Percentiles rank a stretch among this genome's conserved stretches.
phyloP scores from a whole-genome alignment of 2,888 invertebrate species.

The Blomia tropicalis region DNA sequence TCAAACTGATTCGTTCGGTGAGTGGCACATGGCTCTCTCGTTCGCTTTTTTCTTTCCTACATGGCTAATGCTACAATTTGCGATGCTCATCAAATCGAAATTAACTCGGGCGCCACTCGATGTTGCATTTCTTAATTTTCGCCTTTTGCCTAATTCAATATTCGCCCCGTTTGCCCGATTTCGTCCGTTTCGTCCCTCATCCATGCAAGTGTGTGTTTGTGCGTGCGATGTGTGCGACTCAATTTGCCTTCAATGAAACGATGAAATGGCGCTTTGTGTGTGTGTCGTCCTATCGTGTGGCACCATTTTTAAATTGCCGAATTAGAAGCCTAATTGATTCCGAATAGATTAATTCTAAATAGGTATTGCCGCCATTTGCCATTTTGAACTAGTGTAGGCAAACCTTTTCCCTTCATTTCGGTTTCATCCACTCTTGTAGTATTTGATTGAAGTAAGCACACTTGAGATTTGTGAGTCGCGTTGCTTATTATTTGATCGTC shows the following conservation, averaged over 20 bases:
- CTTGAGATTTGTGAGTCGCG: too few relatives aligned
- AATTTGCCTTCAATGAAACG: conserved; percentile 5
- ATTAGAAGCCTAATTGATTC: conserved; percentile 12
- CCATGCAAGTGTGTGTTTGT: background rate
- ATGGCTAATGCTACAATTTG: background rate
- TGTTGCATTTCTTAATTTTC: conserved; percentile 8
- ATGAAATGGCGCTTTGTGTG: too few relatives aligned
- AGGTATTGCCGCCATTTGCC: too few relatives aligned
- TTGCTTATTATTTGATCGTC: too few relatives aligned
- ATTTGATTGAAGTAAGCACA: too few relatives aligned
- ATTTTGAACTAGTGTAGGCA: too few relatives aligned
- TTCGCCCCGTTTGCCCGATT: background rate
- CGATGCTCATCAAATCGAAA: conserved; percentile 6
- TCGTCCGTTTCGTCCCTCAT: background rate
- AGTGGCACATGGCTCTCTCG: too few relatives aligned
- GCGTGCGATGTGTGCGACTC: background rate
- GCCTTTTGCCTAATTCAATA: conserved; percentile 5
- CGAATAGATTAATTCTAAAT: conserved; percentile 5
- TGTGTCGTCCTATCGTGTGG: background rate
- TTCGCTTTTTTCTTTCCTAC: too few relatives aligned
- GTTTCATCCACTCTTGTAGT: too few relatives aligned
- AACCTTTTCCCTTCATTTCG: too few relatives aligned
- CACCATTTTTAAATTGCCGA: conserved; percentile 7
- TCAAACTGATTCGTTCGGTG: too few relatives aligned
- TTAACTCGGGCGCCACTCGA: background rate